Evolutionary conservation across 1,140 invertebrate species (phyloP), one percentile per base, ranked within the genome.

Genomic region (Cydia splendana): DNA sequence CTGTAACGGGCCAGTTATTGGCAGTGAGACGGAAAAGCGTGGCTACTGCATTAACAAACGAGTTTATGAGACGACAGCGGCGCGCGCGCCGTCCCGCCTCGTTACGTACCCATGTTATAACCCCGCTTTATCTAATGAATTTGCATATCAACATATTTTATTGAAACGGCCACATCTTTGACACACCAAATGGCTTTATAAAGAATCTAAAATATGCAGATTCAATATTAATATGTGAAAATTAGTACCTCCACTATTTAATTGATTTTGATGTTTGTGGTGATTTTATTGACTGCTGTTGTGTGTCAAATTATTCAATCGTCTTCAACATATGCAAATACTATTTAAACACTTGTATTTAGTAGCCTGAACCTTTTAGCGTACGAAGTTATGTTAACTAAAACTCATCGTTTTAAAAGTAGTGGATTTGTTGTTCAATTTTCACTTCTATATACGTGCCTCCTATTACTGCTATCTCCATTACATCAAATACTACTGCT

Each of bases 141-240:
- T 88, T 87, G 80, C 87, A 90, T 90, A 86, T 82, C 78, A 85
- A 81, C 77, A 86, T 85, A 88, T 81, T 88, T 87, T 85, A 87
- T 80, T 80, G 80, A 57, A 77, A 82, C 65, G 77, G 76, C 80
- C 79, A 79, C 79, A 77, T 76, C 83, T 86, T 86, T 87, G 84
- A 88, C 84, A 84, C 82, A 79, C 81, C 78, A 81, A 81, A 90
- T 87, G 79, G 82, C 87, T 88, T 86, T 85, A 90, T 90, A 86
- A 79, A 78, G 86, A 80, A 85, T 84, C 77, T 77, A 79, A 81
- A 80, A 77, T 77, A 78, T 77, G 79, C 80, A 81, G 83, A 81
- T 42, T 38, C n/a, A 15, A 71, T 71, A 71, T 71, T 71, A 71
- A 71, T 71, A 45, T 71, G 67, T 42, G 34, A 38, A 71, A 45